Evolutionary conservation across 30 jellyfish, hydroid and myxozoan genomes (phyloP).

Genomic region (Clytia hemisphaerica): DNA sequence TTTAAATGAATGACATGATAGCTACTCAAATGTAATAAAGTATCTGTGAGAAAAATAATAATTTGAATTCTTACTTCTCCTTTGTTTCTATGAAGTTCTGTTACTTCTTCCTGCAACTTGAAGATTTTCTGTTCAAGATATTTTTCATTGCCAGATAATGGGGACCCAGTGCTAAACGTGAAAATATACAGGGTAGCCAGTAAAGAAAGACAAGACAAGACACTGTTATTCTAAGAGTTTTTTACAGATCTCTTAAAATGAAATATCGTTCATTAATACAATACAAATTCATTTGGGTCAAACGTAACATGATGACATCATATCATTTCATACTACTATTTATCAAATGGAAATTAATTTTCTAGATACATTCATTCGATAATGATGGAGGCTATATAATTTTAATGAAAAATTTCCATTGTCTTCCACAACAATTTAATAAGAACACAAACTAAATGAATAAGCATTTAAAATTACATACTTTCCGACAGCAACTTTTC

Average conservation of each 20-base stretch:
- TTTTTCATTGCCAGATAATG: not conserved
- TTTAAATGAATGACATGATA: not conserved
- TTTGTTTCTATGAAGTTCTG: slow-evolving; percentile 80
- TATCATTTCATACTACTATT: too few species aligned
- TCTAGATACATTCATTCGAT: too few species aligned
- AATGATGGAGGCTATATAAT: too few species aligned
- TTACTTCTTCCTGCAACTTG: slow-evolving; percentile 80
- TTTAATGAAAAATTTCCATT: too few species aligned
- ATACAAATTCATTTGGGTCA: too few species aligned
- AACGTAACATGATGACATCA: too few species aligned
- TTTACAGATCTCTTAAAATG: too few species aligned
- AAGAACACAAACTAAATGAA: not conserved
- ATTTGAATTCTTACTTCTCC: slow-evolving; percentile 64
- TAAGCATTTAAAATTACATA: slow-evolving; percentile 9
- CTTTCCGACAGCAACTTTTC: slow-evolving; percentile 65
- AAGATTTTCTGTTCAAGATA: slow-evolving; percentile 59
- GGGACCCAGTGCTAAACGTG: not conserved
- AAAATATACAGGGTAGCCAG: not conserved
- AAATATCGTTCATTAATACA: too few species aligned
- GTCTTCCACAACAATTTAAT: not conserved
- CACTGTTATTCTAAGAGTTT: not conserved
- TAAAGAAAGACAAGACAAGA: not conserved
- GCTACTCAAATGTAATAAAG: not conserved
- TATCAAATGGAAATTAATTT: too few species aligned
- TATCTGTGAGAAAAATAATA: not conserved